Percentiles rank a stretch among this genome's conserved stretches.
Evolutionary conservation across 92 coral and sea anemone genomes (phyloP).

Genomic region (Micromussa lordhowensis): DNA sequence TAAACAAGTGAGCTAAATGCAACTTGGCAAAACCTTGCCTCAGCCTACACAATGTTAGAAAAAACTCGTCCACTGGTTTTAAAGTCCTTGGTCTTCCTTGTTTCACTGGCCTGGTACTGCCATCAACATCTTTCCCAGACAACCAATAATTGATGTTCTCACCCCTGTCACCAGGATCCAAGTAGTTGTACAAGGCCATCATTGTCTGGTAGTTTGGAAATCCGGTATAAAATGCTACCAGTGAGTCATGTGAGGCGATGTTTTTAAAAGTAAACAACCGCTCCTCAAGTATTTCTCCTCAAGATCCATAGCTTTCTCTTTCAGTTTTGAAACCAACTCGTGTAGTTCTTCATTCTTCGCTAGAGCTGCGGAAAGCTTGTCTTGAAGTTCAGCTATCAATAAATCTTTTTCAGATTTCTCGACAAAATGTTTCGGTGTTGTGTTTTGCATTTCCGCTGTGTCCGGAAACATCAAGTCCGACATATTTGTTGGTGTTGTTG

Average conservation of each 20-base stretch:
- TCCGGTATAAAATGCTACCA: constrained; percentile 43
- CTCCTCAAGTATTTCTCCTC: constrained; percentile 31
- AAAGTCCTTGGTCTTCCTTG: constrained; percentile 54
- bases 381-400: constrained; percentile 7
- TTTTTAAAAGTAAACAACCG: constrained; percentile 52
- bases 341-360: no score
- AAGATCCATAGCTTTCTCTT: constrained; percentile 7
- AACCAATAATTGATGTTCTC: constrained; percentile 43
- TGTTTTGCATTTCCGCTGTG: no score
- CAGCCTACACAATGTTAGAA: constrained; percentile 50
- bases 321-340: not conserved
- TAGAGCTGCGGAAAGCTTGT: not conserved
- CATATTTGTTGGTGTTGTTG: no score
- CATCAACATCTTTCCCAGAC: constrained; percentile 11
- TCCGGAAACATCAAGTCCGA: no score
- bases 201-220: constrained; percentile 56
- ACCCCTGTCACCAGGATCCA: constrained; percentile 33
- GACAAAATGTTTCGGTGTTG: no score
- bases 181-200: constrained; percentile 23
- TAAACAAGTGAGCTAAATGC: constrained; percentile 58
- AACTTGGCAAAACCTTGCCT: constrained; percentile 54
- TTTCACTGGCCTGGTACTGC: constrained; percentile 5
- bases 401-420: not conserved
- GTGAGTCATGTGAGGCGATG: constrained; percentile 46
- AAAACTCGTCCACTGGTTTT: constrained; percentile 38